A percentile compares a stretch with the other conserved stretches of the same genome.
phyloP scores from a whole-genome alignment of 53 echinoderm and acorn worm species.

The Apostichopus leukothele region DNA sequence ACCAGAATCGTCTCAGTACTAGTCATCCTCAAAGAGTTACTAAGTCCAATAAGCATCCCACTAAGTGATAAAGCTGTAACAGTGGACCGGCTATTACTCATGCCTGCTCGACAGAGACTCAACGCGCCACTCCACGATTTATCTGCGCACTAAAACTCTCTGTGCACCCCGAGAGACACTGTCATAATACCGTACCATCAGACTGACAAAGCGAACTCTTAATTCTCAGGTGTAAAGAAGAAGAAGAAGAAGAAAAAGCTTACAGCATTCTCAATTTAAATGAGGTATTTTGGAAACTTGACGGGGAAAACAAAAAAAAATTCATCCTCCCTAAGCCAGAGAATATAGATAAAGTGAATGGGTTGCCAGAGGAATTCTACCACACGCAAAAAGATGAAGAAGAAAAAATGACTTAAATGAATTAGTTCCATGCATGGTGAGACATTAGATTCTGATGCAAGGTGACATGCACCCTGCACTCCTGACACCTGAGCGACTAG shows the following conservation, averaged over 20 bases:
- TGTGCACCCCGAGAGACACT: neutral
- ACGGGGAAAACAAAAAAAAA: neutral
- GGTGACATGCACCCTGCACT: slow-evolving; percentile 35
- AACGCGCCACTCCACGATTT: neutral
- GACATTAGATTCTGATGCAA: slow-evolving; percentile 3
- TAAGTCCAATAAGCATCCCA: neutral
- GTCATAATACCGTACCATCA: neutral
- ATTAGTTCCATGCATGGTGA: slow-evolving; percentile 24
- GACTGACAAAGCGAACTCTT: neutral
- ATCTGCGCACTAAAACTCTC: neutral
- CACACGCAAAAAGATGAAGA: too few species aligned
- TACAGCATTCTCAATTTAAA: neutral
- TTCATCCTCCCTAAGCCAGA: too few species aligned
- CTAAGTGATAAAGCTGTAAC: neutral
- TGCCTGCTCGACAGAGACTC: too few species aligned
- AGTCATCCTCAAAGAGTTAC: neutral
- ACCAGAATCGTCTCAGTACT: neutral
- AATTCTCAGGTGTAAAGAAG: slow-evolving; percentile 2
- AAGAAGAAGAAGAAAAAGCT: neutral
- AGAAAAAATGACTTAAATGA: neutral
- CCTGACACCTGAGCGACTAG: slow-evolving; percentile 20
- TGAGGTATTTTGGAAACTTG: neutral
- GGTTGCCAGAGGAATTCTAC: too few species aligned
- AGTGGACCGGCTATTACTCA: too few species aligned
- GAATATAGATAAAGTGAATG: too few species aligned